Base-by-base conservation (phyloP, 2,888 invertebrate species). In the Napeogenes inachia region DNA sequence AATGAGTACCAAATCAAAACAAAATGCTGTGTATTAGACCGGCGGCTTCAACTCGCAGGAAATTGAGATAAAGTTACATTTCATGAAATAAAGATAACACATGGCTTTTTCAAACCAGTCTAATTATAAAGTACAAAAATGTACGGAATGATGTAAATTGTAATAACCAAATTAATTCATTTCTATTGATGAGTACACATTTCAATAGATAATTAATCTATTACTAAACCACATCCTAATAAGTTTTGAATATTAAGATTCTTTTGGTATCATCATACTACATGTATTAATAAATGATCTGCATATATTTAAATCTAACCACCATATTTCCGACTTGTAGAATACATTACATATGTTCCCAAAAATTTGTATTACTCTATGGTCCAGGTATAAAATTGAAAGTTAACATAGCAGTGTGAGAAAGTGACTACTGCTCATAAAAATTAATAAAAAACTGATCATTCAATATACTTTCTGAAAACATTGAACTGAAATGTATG, bases 1-100 rank as follows among this genome's bases (percentile, higher is more conserved):
- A 80, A 82, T 81, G 84, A 87, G 86, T 87, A 85, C 78, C 78
- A 77, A 80, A 80, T 79, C 75, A 77, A 68, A 70, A 68, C 70
- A 71, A 68, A 71, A 70, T 61, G 69, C 70, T 69, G 64, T 68
- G 67, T 67, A 64, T 68, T 72, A 71, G 72, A 70, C 73, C 64
- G 68, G 82, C 81, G 79, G 59, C 61, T 57, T 58, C 12, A 58
- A 61, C 54, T 59, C 42, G n/a, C 42, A 54, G 42, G 21, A 57
- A 54, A 56, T 56, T 57, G 33, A 60, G 35, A 64, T 71, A 73
- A 21, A 21, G 21, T 21, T 21, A 21, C 21, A 21, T 21, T 21
- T 21, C 21, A 21, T 21, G 21, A 21, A 21, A 21, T 21, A 21
- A 68, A 73, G 21, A 56, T 46, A 56, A n/a, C 32, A 55, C 13